Conservation (phyloP, 2,113 vertebrate species). For the Seriola dumerili region DNA sequence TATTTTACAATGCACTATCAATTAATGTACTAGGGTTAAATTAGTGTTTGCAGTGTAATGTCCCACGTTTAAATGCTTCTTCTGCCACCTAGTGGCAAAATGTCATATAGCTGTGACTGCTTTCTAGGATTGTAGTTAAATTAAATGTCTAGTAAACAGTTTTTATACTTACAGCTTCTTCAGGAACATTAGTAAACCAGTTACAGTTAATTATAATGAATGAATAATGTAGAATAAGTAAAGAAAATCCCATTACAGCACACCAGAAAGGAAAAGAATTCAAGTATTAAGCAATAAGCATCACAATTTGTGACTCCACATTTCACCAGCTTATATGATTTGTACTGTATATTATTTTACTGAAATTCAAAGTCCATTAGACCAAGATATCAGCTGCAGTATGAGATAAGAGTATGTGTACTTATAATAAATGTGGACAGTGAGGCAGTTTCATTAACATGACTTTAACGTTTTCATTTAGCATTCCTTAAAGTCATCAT, state of each 20-base stretch:
- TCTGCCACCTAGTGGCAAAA: slow-evolving; percentile 43
- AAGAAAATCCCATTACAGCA: neutral
- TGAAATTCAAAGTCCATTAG: too few species aligned
- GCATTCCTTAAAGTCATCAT: too few species aligned
- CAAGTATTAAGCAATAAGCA: neutral
- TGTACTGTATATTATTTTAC: too few species aligned
- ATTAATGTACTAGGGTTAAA: neutral
- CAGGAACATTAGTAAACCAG: neutral
- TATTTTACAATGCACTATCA: neutral
- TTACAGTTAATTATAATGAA: neutral
- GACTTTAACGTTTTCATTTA: too few species aligned
- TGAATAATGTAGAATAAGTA: neutral
- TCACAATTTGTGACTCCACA: neutral
- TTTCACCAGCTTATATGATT: too few species aligned
- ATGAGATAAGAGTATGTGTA: too few species aligned
- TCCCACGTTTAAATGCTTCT: neutral
- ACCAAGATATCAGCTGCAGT: too few species aligned
- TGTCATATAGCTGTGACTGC: neutral
- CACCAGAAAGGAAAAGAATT: neutral
- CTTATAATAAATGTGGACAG: too few species aligned
- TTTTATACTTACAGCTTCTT: too few species aligned
- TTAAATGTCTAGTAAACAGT: too few species aligned
- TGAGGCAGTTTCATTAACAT: too few species aligned
- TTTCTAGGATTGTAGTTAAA: too few species aligned
- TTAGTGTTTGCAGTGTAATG: neutral